A percentile compares a stretch with the other conserved stretches of the same genome.
These are phyloP conservation scores for Bubalus kerabau DNA, from an alignment of 2,113 vertebrate species.

Conservation along the genomic window DNA sequence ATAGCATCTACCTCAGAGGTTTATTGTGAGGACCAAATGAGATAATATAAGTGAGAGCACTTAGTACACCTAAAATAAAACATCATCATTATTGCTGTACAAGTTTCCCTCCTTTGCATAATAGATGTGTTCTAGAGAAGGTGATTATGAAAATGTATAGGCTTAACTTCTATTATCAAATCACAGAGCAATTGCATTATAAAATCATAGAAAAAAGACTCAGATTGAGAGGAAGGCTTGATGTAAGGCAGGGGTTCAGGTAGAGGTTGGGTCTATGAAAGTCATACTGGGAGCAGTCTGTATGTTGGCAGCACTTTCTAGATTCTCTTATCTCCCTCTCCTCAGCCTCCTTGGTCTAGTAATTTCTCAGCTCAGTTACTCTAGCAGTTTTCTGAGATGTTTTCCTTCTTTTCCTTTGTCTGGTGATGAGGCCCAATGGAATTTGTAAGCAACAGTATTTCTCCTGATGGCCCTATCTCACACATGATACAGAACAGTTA, in stretches of 20 bases:
- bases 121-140: conserved; percentile 56
- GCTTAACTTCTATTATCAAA: conserved; percentile 58
- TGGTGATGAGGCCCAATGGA: neutral
- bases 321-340: neutral
- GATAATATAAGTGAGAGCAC: conserved; percentile 32
- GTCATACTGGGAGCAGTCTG: neutral
- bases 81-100: conserved; percentile 38
- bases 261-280: neutral
- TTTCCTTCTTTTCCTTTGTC: neutral
- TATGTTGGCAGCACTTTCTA: neutral
- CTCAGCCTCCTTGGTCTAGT: neutral
- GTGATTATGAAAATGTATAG: conserved; percentile 69
- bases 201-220: conserved; percentile 24
- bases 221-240: neutral
- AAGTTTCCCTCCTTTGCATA: conserved; percentile 58
- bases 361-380: neutral
- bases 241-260: neutral
- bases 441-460: neutral
- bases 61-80: conserved; percentile 53
- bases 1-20: conserved; percentile 30
- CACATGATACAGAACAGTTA: neutral
- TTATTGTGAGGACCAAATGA: conserved; percentile 41
- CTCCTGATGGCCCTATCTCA: neutral
- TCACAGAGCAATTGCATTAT: conserved; percentile 59
- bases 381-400: neutral